These are phyloP conservation scores for Micrasema minimum DNA, from an alignment of 1,140 invertebrate genomes.

Conservation along the genomic window DNA sequence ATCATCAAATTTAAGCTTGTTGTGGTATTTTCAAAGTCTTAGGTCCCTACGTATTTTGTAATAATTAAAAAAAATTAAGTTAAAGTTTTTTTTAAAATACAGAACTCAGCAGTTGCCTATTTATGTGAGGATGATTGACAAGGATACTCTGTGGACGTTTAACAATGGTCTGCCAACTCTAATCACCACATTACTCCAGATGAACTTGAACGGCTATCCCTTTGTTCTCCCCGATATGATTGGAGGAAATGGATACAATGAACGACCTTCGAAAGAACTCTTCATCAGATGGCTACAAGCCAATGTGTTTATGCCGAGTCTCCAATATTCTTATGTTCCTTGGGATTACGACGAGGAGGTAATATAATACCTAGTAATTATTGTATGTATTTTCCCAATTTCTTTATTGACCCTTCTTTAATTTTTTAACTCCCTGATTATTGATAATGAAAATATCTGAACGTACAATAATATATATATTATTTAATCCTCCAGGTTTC, in stretches of 20 bases:
- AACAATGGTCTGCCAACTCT: conserved; percentile 75
- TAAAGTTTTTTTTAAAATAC: too few relatives aligned
- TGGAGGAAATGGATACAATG: conserved; percentile 74
- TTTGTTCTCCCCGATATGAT: conserved; percentile 85
- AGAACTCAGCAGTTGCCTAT: conserved; percentile 72
- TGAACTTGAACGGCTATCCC: conserved; percentile 79
- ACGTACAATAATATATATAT: too few relatives aligned
- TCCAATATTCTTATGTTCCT: conserved; percentile 82
- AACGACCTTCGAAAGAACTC: conserved; percentile 70
- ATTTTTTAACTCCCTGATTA: too few relatives aligned
- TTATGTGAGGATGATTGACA: conserved; percentile 84
- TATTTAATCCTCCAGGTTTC: too few relatives aligned
- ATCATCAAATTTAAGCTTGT: too few relatives aligned
- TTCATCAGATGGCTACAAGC: conserved; percentile 83
- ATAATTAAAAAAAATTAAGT: too few relatives aligned
- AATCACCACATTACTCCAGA: conserved; percentile 75
- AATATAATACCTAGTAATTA: too few relatives aligned
- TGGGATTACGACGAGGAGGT: conserved; percentile 76
- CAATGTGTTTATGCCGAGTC: conserved; percentile 77
- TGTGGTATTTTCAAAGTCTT: too few relatives aligned
- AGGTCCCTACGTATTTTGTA: too few relatives aligned
- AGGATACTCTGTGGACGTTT: conserved; percentile 74
- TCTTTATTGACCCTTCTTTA: too few relatives aligned
- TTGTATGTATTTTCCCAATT: too few relatives aligned
- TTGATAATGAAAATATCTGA: too few relatives aligned